phyloP scores from a whole-genome alignment of 2,113 vertebrate genomes.

The Sturnus vulgaris region DNA sequence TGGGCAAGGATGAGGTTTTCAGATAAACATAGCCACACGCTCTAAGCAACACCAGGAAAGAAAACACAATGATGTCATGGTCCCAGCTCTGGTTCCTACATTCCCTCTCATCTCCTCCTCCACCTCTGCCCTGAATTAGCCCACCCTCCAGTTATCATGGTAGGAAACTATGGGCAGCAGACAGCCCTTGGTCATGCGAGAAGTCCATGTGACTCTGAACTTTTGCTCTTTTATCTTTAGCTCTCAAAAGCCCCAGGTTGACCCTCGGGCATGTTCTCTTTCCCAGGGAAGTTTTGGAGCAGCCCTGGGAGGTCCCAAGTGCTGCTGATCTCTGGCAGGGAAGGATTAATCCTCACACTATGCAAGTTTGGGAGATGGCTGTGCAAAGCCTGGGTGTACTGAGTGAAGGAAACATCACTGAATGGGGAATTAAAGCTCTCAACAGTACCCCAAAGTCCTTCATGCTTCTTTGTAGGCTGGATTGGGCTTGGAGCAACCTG shows the following conservation, averaged over 20 bases:
- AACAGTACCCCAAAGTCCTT: neutral
- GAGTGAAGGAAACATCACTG: neutral
- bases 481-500: neutral
- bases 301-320: neutral
- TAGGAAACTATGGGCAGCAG: neutral
- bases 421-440: neutral
- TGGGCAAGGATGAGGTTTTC: neutral
- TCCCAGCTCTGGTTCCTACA: neutral
- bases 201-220: neutral
- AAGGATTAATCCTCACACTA: fast-evolving
- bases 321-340: neutral
- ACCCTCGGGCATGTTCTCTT: fast-evolving
- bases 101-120: neutral
- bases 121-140: neutral
- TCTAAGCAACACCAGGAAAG: neutral
- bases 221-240: neutral
- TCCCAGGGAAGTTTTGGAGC: neutral
- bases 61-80: slow-evolving; percentile 23
- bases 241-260: neutral
- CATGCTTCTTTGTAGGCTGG: fast-evolving
- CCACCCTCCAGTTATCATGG: neutral
- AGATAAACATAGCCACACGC: slow-evolving; percentile 32
- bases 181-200: neutral
- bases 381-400: neutral
- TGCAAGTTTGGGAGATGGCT: neutral